Conservation (phyloP, 2,113 vertebrate species). For the Craseonycteris thonglongyai region DNA sequence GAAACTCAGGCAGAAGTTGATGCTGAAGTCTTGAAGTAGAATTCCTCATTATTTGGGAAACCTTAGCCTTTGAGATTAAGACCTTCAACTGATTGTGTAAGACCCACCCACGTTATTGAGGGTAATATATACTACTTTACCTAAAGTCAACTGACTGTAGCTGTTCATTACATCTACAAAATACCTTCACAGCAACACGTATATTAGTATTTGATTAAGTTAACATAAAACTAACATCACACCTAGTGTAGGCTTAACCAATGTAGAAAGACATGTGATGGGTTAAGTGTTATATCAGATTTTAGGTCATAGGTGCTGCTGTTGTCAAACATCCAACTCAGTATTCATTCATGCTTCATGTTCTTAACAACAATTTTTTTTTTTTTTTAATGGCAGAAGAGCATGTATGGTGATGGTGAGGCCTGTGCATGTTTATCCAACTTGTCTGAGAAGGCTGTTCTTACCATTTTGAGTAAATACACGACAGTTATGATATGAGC, state of each 20-base stretch:
- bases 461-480: conserved; percentile 32
- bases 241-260: neutral
- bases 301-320: neutral
- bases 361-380: neutral
- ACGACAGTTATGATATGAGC: conserved; percentile 36
- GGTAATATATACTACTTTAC: neutral
- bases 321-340: neutral
- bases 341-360: neutral
- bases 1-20: neutral
- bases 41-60: neutral
- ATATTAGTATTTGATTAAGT: neutral
- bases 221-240: neutral
- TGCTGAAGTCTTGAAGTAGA: neutral
- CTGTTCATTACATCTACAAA: neutral
- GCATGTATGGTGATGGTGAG: neutral
- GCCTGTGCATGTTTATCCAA: conserved; percentile 23
- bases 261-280: neutral
- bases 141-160: neutral
- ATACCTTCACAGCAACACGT: neutral
- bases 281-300: neutral
- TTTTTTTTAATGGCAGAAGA: neutral
- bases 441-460: neutral
- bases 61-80: neutral
- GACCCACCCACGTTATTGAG: neutral
- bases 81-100: neutral